phyloP scores from a whole-genome alignment of 2,797 vertebrate species.

The Loriculus beryllinus region DNA sequence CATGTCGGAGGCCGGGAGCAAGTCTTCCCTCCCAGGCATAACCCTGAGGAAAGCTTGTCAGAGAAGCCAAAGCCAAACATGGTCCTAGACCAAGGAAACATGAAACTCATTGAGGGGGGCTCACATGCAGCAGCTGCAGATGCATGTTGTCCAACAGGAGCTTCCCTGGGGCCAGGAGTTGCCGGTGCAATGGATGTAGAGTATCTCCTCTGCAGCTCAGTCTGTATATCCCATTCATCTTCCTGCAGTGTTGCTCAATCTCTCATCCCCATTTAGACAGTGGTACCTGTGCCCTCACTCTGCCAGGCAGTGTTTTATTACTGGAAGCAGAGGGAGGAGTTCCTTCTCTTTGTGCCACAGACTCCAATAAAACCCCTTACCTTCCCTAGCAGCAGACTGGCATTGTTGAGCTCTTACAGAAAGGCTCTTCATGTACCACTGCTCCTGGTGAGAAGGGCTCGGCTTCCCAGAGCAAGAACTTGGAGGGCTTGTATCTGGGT shows the following conservation, averaged over 20 bases:
- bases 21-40: not conserved
- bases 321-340: not conserved
- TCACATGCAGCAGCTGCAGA: not conserved
- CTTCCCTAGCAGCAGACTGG: not conserved
- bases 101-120: not conserved
- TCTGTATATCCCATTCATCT: not conserved
- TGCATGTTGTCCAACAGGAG: not conserved
- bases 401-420: not conserved
- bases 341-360: not conserved
- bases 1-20: not conserved
- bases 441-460: rapidly evolving
- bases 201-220: not conserved
- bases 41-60: not conserved
- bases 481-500: not conserved
- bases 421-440: not conserved
- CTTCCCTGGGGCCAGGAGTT: not conserved
- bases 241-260: rapidly evolving
- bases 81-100: not conserved
- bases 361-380: not conserved
- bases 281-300: not conserved
- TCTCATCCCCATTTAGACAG: not conserved
- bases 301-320: not conserved
- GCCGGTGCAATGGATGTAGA: not conserved
- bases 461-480: rapidly evolving
- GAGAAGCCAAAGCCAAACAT: not conserved